These are phyloP conservation scores for Platichthys stellatus DNA, from an alignment of 2,113 vertebrate genomes.

Conservation along the genomic window DNA sequence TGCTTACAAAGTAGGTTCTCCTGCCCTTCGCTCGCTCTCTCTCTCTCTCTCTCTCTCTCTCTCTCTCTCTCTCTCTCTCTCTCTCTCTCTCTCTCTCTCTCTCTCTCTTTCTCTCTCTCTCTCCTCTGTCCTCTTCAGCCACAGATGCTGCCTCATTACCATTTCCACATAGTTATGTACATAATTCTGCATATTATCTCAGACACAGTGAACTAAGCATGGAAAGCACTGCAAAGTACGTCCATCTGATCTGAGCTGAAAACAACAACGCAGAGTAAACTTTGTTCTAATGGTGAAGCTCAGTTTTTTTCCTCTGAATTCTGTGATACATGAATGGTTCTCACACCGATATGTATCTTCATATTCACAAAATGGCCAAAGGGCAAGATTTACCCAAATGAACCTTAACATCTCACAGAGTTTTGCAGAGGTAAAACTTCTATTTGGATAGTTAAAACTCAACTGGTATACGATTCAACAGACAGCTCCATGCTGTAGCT, in stretches of 20 bases:
- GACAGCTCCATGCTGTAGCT: neutral
- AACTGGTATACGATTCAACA: neutral
- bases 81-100: slow-evolving; percentile 1
- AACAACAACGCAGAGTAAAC: neutral
- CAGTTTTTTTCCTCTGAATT: neutral
- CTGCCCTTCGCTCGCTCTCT: slow-evolving; percentile 5
- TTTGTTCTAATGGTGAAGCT: neutral
- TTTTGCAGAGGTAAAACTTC: neutral
- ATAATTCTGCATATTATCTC: slow-evolving; percentile 82
- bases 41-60: slow-evolving; percentile 1
- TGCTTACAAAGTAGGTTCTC: slow-evolving; percentile 52
- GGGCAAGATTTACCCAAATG: neutral
- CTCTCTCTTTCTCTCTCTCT: slow-evolving; percentile 17
- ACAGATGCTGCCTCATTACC: slow-evolving; percentile 74
- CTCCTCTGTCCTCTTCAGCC: slow-evolving; percentile 41
- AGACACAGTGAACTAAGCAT: slow-evolving; percentile 28
- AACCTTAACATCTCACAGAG: neutral
- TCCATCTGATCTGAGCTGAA: slow-evolving; percentile 1
- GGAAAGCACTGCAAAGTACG: neutral
- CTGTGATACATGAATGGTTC: neutral
- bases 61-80: neutral
- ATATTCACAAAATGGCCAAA: neutral
- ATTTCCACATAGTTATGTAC: slow-evolving; percentile 77
- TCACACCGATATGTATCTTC: neutral
- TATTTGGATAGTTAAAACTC: too few species aligned